Conservation (phyloP, 2,113 vertebrate species). For the Scomber scombrus region DNA sequence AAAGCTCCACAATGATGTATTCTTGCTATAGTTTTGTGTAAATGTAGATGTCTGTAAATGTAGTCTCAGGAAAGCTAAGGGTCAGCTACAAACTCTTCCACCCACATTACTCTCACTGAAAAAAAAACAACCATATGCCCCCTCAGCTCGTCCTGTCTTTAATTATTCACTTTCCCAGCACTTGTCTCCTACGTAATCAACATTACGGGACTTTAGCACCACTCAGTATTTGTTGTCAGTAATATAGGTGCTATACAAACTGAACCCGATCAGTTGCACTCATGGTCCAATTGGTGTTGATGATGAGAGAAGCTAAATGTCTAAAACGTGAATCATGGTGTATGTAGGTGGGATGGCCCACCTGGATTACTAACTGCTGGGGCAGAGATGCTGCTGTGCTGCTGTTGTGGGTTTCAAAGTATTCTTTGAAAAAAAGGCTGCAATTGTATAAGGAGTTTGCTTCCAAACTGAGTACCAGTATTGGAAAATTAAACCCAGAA, state of each 20-base stretch:
- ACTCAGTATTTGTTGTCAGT: constrained; percentile 22
- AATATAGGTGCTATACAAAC: constrained; percentile 32
- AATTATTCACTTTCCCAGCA: constrained; percentile 30
- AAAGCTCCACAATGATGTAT: too few relatives aligned
- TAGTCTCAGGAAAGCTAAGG: not conserved
- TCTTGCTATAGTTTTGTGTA: not conserved
- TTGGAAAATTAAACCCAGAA: not conserved
- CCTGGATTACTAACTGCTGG: constrained; percentile 71
- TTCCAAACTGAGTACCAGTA: not conserved
- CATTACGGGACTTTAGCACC: constrained; percentile 15
- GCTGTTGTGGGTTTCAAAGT: constrained; percentile 54
- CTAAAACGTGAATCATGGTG: constrained; percentile 68
- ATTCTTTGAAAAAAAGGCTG: constrained; percentile 39
- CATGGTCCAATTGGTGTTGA: constrained; percentile 46
- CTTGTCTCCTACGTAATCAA: constrained; percentile 40
- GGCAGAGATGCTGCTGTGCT: constrained; percentile 47
- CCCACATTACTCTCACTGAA: constrained; percentile 31
- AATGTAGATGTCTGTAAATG: not conserved
- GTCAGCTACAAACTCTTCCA: constrained; percentile 31
- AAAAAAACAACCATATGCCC: not conserved
- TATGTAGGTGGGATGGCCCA: constrained; percentile 68
- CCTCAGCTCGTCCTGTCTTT: not conserved
- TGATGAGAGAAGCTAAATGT: constrained; percentile 63
- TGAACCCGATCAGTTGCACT: constrained; percentile 50
- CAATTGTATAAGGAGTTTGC: constrained; percentile 1